Base-by-base conservation (phyloP, 2,888 invertebrate species). In the Acleris sparsana region DNA sequence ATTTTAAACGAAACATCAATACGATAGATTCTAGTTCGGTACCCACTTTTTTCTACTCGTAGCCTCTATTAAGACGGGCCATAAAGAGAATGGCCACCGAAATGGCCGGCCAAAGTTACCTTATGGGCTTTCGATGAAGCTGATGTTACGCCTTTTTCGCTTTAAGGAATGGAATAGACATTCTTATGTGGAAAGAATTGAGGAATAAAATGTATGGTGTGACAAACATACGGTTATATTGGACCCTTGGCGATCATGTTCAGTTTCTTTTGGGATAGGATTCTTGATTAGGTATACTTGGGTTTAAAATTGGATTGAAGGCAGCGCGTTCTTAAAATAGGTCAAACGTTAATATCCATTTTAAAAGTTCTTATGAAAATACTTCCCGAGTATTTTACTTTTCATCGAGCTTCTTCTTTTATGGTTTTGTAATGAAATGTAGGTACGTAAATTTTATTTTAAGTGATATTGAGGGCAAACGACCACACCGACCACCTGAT, bases 31-130 rank as follows among this genome's bases (percentile, higher is more conserved):
- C 80, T 75, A 75, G 71, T 74, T 73, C 73, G 74, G 70, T 77
- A 74, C 76, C 79, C 75, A 74, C 76, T 81, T 85, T 85, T 86
- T 83, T 79, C 76, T 77, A 75, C 70, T 75, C 77, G 72, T 74
- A 80, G 77, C 77, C 79, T 75, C 82, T 80, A 82, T 86, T 86
- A 85, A 79, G 82, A 74, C 70, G 70, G 80, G 79, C 78, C 76
- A 84, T 87, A 86, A 87, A 86, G 73, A 80, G 79, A 87, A 87
- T 82, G 81, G 80, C 76, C 77, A 59, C 75, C 74, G 77, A 75
- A 83, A 83, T 84, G 78, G 83, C 72, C 76, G 77, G 73, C 65
- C 77, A 69, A 79, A 80, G 78, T 81, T 83, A 80, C 83, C 81
- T 84, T 78, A 77, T 79, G 74, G 79, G 79, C 76, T 80, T 83